Evolutionary conservation across 2,113 vertebrate species (phyloP).

Genomic region (Sitta europaea): DNA sequence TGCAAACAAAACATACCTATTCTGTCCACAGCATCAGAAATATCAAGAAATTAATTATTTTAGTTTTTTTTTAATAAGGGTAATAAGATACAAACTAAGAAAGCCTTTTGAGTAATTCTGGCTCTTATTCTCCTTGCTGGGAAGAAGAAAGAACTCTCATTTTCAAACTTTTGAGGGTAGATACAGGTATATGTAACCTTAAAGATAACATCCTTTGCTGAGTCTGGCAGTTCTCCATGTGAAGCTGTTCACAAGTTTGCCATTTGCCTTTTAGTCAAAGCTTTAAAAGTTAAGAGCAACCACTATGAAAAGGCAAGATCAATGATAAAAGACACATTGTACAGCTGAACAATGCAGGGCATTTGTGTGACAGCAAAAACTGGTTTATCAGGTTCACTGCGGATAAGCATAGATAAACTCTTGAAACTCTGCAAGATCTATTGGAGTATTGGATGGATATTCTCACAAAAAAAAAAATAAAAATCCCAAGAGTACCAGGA

Average conservation of each 20-base stretch:
- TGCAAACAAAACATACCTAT: neutral
- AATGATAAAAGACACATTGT: neutral
- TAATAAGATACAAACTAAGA: neutral
- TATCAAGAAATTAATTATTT: accelerated
- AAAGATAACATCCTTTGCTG: neutral
- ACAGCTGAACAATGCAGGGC: neutral
- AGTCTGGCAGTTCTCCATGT: neutral
- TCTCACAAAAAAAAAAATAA: neutral
- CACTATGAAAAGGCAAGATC: neutral
- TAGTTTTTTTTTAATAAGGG: neutral
- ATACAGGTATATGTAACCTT: neutral
- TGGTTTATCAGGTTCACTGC: neutral
- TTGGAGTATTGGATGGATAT: neutral
- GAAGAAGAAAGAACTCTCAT: neutral
- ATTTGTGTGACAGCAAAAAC: neutral
- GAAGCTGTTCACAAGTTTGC: neutral
- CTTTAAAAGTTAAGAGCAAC: neutral
- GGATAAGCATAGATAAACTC: neutral
- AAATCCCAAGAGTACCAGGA: neutral
- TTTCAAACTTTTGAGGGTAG: neutral
- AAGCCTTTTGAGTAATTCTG: neutral
- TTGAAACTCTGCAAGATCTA: neutral
- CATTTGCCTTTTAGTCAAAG: neutral
- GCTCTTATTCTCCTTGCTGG: neutral
- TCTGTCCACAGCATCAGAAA: neutral